Percentiles rank a stretch among this genome's conserved stretches.
phyloP scores from a whole-genome alignment of 2,888 invertebrate species.

The Sphecodes monilicornis region DNA sequence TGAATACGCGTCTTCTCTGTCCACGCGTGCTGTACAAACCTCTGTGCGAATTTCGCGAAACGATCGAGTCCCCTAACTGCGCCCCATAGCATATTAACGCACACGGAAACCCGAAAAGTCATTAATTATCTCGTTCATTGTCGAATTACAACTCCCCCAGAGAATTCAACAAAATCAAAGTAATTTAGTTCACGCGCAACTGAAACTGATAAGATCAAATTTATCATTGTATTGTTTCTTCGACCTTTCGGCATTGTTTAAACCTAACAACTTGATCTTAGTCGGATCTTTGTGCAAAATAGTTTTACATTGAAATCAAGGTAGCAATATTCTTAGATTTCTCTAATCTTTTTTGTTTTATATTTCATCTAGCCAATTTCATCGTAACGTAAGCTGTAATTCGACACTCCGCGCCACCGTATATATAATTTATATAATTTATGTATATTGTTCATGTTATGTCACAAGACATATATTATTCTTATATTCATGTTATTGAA shows the following conservation, averaged over 20 bases:
- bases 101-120: not conserved
- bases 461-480: no score
- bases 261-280: not conserved
- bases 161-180: not conserved
- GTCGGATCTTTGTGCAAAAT: no score
- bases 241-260: not conserved
- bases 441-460: no score
- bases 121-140: not conserved
- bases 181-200: not conserved
- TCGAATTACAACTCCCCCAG: not conserved
- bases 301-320: no score
- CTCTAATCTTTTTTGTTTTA: no score
- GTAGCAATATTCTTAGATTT: no score
- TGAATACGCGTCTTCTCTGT: slow-evolving; percentile 41
- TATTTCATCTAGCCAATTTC: no score
- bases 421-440: no score
- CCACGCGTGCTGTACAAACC: slow-evolving; percentile 25
- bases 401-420: no score
- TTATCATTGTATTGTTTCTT: not conserved
- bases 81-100: not conserved
- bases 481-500: no score
- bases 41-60: slow-evolving; percentile 27
- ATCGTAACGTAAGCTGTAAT: no score
- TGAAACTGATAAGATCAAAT: not conserved
- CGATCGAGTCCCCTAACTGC: slow-evolving; percentile 39